Conservation (phyloP, 2,113 vertebrate species). For the Meleagris gallopavo region DNA sequence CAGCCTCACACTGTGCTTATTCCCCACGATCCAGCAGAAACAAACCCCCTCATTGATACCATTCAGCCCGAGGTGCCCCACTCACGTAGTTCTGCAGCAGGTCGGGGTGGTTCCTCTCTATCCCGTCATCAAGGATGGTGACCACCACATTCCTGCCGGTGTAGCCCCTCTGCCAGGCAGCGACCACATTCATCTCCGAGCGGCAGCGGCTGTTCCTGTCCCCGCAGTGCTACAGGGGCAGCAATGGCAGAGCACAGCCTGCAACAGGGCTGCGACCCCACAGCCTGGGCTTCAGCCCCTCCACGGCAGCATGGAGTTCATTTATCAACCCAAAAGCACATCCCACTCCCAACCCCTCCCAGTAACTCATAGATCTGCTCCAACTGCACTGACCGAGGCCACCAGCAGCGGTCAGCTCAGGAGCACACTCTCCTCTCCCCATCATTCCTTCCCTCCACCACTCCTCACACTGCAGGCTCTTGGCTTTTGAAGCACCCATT, state of each 20-base stretch:
- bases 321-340: background rate
- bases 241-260: background rate
- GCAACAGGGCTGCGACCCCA: background rate
- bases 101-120: conserved; percentile 85
- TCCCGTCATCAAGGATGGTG: conserved; percentile 85
- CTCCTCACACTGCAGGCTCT: background rate
- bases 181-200: conserved; percentile 83
- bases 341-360: conserved; percentile 10
- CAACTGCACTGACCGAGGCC: background rate
- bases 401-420: conserved; percentile 6
- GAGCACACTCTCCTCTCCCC: background rate
- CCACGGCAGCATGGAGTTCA: background rate
- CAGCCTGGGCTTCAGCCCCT: background rate
- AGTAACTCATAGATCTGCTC: background rate
- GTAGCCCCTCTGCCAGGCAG: conserved; percentile 85
- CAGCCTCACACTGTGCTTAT: background rate
- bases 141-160: conserved; percentile 84
- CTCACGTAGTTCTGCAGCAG: conserved; percentile 84
- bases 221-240: conserved; percentile 70
- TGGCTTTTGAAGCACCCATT: background rate
- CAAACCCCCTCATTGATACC: background rate
- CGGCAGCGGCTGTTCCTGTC: conserved; percentile 80
- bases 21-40: background rate
- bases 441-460: conserved; percentile 7
- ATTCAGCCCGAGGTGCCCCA: background rate